Evolutionary conservation across 2,797 vertebrate genomes (phyloP).

Genomic region (Acanthornis magna): DNA sequence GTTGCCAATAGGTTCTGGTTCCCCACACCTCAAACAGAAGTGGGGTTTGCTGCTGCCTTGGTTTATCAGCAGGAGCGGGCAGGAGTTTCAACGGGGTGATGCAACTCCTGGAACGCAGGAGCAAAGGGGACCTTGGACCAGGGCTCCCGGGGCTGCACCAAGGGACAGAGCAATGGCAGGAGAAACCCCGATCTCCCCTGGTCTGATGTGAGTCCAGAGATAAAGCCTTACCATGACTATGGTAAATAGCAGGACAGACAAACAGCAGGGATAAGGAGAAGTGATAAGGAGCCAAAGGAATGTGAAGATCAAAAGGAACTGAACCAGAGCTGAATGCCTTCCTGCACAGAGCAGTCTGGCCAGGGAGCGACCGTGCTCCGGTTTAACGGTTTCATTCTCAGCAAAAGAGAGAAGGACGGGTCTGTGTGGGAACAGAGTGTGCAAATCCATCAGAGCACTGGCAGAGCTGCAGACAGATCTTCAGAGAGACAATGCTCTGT

Average conservation of each 20-base stretch:
- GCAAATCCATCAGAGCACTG: not conserved
- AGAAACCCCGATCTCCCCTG: not conserved
- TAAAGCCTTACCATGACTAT: not conserved
- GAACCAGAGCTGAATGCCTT: not conserved
- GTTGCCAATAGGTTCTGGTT: not conserved
- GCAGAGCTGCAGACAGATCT: not conserved
- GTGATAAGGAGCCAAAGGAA: conserved; percentile 23
- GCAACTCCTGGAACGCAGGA: not conserved
- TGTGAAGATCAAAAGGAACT: not conserved
- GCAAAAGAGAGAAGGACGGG: not conserved
- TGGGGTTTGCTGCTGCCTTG: not conserved
- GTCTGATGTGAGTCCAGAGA: not conserved
- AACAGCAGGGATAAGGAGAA: not conserved
- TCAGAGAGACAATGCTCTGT: not conserved
- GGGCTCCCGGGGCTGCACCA: not conserved
- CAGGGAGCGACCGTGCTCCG: not conserved
- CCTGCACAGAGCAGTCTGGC: not conserved
- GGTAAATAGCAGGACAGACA: not conserved
- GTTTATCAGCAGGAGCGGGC: not conserved
- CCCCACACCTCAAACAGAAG: not conserved
- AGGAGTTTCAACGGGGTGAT: not conserved
- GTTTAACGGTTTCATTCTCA: not conserved
- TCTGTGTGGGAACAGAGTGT: not conserved
- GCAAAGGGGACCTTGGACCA: not conserved
- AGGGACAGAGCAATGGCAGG: not conserved